phyloP scores from a whole-genome alignment of 1,140 invertebrate genomes.

The Leptinotarsa texana region DNA sequence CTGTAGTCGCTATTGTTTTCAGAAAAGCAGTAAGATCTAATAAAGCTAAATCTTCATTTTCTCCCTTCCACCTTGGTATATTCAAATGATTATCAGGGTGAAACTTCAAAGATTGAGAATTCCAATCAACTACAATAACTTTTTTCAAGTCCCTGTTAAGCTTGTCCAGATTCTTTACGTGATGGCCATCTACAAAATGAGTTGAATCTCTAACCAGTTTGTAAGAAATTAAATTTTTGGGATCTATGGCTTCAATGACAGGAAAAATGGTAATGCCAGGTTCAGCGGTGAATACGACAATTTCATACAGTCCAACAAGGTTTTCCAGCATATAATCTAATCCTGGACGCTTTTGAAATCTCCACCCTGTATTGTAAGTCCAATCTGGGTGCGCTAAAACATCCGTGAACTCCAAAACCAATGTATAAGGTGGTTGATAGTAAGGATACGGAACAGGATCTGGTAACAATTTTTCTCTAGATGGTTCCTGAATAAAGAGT shows the following conservation, averaged over 20 bases:
- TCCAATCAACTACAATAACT: slow-evolving; percentile 97
- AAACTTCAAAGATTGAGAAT: slow-evolving; percentile 82
- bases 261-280: slow-evolving; percentile 83
- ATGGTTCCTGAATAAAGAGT: slow-evolving; percentile 83
- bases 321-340: slow-evolving; percentile 93
- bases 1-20: slow-evolving; percentile 83
- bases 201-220: slow-evolving; percentile 94
- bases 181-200: slow-evolving; percentile 91
- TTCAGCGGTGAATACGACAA: slow-evolving; percentile 96
- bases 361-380: slow-evolving; percentile 79
- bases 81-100: slow-evolving; percentile 88
- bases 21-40: slow-evolving; percentile 91
- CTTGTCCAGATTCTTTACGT: slow-evolving; percentile 93
- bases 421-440: slow-evolving; percentile 94
- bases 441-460: slow-evolving; percentile 91
- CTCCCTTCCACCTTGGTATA: slow-evolving; percentile 89
- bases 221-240: slow-evolving; percentile 85
- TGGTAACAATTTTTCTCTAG: slow-evolving; percentile 90
- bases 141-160: slow-evolving; percentile 94
- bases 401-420: slow-evolving; percentile 95
- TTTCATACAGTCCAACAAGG: slow-evolving; percentile 88
- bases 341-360: slow-evolving; percentile 95
- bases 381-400: slow-evolving; percentile 97
- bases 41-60: slow-evolving; percentile 86
- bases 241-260: slow-evolving; percentile 90